Percentiles rank a stretch among this genome's conserved stretches.
These are phyloP conservation scores for Metridium senile DNA, from an alignment of 92 coral and sea anemone species.

Conservation along the genomic window DNA sequence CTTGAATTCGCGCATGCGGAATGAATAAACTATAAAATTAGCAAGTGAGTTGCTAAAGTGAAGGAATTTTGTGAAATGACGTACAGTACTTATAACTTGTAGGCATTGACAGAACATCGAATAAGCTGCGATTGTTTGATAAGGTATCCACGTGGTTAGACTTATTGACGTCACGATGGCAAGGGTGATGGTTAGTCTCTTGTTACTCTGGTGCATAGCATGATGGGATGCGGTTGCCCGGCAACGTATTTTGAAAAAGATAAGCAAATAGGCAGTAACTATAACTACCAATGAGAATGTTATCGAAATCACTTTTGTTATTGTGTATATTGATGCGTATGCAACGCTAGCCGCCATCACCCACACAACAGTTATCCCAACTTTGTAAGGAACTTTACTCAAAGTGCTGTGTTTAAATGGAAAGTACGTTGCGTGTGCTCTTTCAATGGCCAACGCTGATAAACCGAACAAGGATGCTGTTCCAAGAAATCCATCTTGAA, in stretches of 20 bases:
- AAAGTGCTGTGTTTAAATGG: constrained; percentile 33
- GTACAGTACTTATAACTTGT: not conserved
- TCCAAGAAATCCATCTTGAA: constrained; percentile 19
- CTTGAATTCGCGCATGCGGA: constrained; percentile 15
- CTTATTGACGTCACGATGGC: constrained; percentile 22
- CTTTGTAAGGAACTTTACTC: constrained; percentile 6
- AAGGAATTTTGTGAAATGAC: not conserved
- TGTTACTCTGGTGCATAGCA: not conserved
- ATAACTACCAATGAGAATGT: not conserved
- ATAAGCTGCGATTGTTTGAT: not conserved
- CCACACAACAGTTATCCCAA: constrained; percentile 27
- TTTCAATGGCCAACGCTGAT: constrained; percentile 34
- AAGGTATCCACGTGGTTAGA: constrained; percentile 20
- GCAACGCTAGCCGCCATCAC: not conserved
- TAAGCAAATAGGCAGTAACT: constrained; percentile 7
- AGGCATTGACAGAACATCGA: not conserved
- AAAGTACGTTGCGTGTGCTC: constrained; percentile 32
- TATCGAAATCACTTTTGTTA: not conserved
- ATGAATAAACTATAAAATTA: constrained; percentile 4
- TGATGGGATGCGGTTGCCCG: not conserved
- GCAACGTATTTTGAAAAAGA: constrained; percentile 7
- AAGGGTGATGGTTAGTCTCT: constrained; percentile 18
- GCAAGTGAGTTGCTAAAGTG: constrained; percentile 19
- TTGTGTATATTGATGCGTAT: not conserved
- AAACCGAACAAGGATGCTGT: constrained; percentile 26